Base-by-base conservation (phyloP, 2,797 vertebrate species). In the Pempheris klunzingeri region DNA sequence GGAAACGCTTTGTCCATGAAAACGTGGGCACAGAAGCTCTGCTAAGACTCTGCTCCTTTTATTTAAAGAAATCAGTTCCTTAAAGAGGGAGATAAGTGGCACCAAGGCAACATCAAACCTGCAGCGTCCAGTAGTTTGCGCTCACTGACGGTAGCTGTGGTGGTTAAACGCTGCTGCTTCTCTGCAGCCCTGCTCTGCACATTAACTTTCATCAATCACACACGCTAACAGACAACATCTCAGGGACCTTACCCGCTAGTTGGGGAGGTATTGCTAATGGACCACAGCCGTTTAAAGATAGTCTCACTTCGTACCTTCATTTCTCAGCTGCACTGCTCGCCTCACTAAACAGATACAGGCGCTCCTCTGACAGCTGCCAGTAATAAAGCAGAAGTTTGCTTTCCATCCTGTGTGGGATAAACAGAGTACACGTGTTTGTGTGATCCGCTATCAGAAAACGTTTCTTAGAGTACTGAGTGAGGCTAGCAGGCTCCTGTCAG, bases 191-290 rank as follows among this genome's bases (percentile, higher is more conserved):
- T 47, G 38, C 72, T 74, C 60, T 39, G 59, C 70, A 50, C 80
- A 84, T 81, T 83, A 80, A 71, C 71, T 81, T 71, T 83, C 81
- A 88, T 87, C 81, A 83, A 62, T 86, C 84, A 86, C 66, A 82
- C 50, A 43, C 36, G 44, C n/a, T 10, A 67, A 63, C 54, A 32
- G 52, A 20, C 38, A 71, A 7, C 69, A 73, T 74, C 22, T 32
- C 49, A 85, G 60, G 34, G 26, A 78, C 38, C 70, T 75, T 70
- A 86, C 68, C 44, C 67, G 44, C 22, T 71, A 64, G 67, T 28
- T 57, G 26, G 50, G 71, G 57, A 81, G 76, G 44, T 66, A 59
- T 67, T 67, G 80, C 81, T 87, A 87, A 90, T 85, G 86, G 75
- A 82, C 68, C 77, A 49, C 28, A 63, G 80, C 52, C 75, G 58